Conservation (phyloP, 2,888 invertebrate species). For the Matsumyia berberina region DNA sequence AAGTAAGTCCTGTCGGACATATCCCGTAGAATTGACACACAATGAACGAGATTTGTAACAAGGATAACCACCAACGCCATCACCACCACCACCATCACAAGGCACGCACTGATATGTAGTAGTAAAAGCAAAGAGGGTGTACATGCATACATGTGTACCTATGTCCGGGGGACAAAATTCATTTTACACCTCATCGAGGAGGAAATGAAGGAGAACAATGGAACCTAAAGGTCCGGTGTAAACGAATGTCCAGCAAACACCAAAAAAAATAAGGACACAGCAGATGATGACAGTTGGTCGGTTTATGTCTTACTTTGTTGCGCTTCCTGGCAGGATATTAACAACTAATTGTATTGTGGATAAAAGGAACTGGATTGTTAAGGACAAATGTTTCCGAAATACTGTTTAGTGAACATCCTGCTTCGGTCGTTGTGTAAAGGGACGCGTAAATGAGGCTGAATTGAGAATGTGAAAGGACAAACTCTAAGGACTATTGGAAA, state of each 20-base stretch:
- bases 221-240: conserved; percentile 56
- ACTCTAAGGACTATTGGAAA: too few relatives aligned
- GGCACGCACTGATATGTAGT: too few relatives aligned
- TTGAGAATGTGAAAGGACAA: too few relatives aligned
- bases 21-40: conserved; percentile 61
- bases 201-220: conserved; percentile 68
- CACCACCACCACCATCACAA: too few relatives aligned
- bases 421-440: not conserved
- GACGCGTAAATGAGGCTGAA: too few relatives aligned
- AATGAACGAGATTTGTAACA: conserved; percentile 50
- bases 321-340: conserved; percentile 52
- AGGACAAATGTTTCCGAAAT: conserved; percentile 6
- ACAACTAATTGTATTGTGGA: conserved; percentile 57
- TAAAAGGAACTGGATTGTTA: conserved; percentile 17
- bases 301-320: conserved; percentile 62
- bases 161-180: conserved; percentile 21
- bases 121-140: conserved; percentile 26
- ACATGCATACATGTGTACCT: not conserved
- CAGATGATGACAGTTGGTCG: conserved; percentile 68
- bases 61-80: conserved; percentile 51
- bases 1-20: conserved; percentile 59
- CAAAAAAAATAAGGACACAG: not conserved
- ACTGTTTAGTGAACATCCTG: not conserved
- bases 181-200: conserved; percentile 72
- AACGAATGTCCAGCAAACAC: conserved; percentile 47